Percentiles rank a stretch among this genome's conserved stretches.
phyloP scores from a whole-genome alignment of 2,113 vertebrate species.

The Chamaetylas fuelleborni region DNA sequence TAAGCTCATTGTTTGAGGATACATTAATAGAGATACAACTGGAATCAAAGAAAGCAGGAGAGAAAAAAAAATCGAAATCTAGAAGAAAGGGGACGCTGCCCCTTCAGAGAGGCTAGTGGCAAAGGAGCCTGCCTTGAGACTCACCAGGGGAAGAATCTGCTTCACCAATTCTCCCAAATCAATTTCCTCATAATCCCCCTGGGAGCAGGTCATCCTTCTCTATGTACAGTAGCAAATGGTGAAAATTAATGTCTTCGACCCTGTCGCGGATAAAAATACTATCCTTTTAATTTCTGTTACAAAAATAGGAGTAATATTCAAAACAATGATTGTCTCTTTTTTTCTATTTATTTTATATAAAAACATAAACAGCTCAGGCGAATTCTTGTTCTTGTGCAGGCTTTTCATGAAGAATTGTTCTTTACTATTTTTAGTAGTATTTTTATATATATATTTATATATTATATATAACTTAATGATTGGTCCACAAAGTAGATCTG shows the following conservation, averaged over 20 bases:
- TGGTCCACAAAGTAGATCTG: slow-evolving; percentile 93
- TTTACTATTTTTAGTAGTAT: slow-evolving; percentile 78
- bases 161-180: slow-evolving; percentile 83
- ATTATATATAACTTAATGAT: slow-evolving; percentile 84
- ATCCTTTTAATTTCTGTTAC: slow-evolving; percentile 91
- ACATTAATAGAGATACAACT: slow-evolving; percentile 55
- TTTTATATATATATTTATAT: slow-evolving; percentile 86
- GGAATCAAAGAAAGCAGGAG: slow-evolving; percentile 68
- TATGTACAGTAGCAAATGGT: slow-evolving; percentile 91
- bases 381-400: slow-evolving; percentile 86
- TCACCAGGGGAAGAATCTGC: slow-evolving; percentile 81
- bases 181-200: slow-evolving; percentile 84
- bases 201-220: slow-evolving; percentile 86
- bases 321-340: slow-evolving; percentile 93
- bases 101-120: slow-evolving; percentile 66
- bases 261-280: slow-evolving; percentile 97
- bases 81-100: slow-evolving; percentile 48
- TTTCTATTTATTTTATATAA: slow-evolving; percentile 94
- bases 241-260: slow-evolving; percentile 89
- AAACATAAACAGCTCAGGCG: slow-evolving; percentile 89
- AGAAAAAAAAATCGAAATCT: slow-evolving; percentile 47
- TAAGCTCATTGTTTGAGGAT: slow-evolving; percentile 63
- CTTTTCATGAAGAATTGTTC: slow-evolving; percentile 76
- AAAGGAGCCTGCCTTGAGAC: slow-evolving; percentile 76
- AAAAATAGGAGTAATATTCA: slow-evolving; percentile 97